Evolutionary conservation across 2,113 vertebrate genomes (phyloP).

Genomic region (Silurus asotus): DNA sequence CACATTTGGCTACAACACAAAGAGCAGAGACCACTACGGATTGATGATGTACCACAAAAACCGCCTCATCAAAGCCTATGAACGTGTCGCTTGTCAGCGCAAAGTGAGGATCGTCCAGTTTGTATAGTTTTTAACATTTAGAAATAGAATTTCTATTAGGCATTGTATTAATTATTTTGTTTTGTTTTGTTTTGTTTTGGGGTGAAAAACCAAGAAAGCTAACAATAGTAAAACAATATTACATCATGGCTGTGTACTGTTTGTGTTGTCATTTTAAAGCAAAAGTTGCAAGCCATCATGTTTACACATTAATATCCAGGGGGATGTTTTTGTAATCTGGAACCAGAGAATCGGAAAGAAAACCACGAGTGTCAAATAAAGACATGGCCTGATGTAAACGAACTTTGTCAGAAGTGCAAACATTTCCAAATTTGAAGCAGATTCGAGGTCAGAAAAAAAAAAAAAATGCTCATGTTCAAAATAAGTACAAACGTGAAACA

Average conservation of each 20-base stretch:
- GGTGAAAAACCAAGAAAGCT: neutral
- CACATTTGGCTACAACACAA: conserved; percentile 94
- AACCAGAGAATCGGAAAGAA: neutral
- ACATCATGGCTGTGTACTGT: neutral
- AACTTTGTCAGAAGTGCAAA: too few relatives aligned
- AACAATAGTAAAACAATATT: neutral
- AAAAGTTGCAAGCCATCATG: neutral
- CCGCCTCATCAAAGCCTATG: conserved; percentile 80
- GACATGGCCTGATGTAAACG: too few relatives aligned
- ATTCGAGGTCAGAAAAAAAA: too few relatives aligned
- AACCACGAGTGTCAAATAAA: neutral
- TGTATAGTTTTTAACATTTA: neutral
- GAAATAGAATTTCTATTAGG: too few relatives aligned
- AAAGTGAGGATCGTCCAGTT: conserved; percentile 71
- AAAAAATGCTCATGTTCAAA: too few relatives aligned
- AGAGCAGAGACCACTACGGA: conserved; percentile 93
- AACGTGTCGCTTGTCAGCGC: conserved; percentile 89
- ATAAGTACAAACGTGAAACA: too few relatives aligned
- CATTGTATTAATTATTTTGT: neutral
- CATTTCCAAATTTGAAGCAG: too few relatives aligned
- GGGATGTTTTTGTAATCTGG: neutral
- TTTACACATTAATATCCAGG: neutral
- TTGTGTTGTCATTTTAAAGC: neutral
- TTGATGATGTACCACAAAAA: conserved; percentile 95
- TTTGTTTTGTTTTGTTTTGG: neutral